Conservation (phyloP, 1,140 invertebrate species). For the Scaptomyza graminum region DNA sequence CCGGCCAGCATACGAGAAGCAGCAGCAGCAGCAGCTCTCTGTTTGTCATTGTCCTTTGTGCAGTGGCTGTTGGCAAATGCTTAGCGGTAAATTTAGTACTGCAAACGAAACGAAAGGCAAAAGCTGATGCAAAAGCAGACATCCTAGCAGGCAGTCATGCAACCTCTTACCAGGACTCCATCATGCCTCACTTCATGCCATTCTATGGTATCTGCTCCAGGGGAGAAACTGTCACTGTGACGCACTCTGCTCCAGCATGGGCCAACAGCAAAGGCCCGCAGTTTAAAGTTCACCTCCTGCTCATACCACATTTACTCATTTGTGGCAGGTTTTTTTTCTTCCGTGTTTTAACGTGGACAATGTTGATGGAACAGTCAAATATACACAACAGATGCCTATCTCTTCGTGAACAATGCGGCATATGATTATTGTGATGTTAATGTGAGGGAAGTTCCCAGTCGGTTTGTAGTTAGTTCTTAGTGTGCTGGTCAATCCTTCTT, state of each 20-base stretch:
- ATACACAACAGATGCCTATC: conserved; percentile 43
- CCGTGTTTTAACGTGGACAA: conserved; percentile 18
- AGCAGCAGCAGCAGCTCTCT: conserved; percentile 26
- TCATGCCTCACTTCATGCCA: conserved; percentile 34
- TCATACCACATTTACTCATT: conserved; percentile 13
- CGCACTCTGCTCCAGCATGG: conserved; percentile 2
- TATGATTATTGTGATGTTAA: conserved; percentile 67
- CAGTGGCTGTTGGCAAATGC: conserved; percentile 63
- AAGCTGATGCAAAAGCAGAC: conserved; percentile 16
- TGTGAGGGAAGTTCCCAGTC: conserved; percentile 50
- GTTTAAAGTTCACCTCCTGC: conserved; percentile 37
- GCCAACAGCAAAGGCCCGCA: conserved; percentile 40
- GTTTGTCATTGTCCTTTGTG: conserved; percentile 41
- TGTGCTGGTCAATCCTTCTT: conserved; percentile 26
- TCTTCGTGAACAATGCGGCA: conserved; percentile 63
- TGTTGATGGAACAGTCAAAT: conserved; percentile 61
- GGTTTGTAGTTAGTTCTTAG: conserved; percentile 42
- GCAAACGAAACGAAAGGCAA: conserved; percentile 22
- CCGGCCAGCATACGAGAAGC: conserved; percentile 40
- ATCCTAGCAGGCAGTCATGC: conserved; percentile 17
- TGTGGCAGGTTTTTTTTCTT: conserved; percentile 27
- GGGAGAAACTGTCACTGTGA: neutral
- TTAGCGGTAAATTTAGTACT: conserved; percentile 71
- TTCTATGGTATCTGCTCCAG: conserved; percentile 3
- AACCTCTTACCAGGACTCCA: conserved; percentile 7